Base-by-base conservation (phyloP, 2,888 invertebrate species). In the Pseudococcus viburni region DNA sequence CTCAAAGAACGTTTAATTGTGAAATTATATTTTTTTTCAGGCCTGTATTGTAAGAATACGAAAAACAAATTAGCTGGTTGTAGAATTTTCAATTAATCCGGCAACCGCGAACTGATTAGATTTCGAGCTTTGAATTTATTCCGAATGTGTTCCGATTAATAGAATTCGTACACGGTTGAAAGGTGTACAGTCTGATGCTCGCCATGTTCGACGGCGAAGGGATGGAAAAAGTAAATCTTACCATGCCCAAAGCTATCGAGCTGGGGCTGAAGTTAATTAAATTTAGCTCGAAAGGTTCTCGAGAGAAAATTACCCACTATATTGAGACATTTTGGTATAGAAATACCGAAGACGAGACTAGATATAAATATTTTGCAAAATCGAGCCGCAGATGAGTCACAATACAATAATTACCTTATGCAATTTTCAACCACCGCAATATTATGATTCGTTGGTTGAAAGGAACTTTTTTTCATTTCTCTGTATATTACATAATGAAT, bases 381-480 rank as follows among this genome's bases (percentile, higher is more conserved):
- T 33, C 26, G 26, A 33, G 26, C 26, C 26, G 26, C 26, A 33
- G 26, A 17, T 51, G 15, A 12, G 51, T 51, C 51, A 51, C 51
- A 17, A 51, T 51, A 17, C 15, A 15, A 51, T 51, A 51, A 51
- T 51, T 51, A 51, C 51, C 46, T 51, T 51, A 51, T 51, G 51
- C 51, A 64, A 64, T 64, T 64, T 64, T 22, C 19, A 22, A 64
- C 22, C 19, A 22, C 12, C 22, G 64, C 64, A 22, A 64, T 22
- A 19, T 19, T 22, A 7, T 59, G n/a, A 59, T 59, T 64, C 22
- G 64, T 51, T 4, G 26, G 51, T 0, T 51, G 15, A 17, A 22
- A 64, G 19, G 64, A 64, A 64, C 64, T 64, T 64, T 64, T 64
- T 64, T 64, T 51, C 46, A 15, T 4, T 19, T 64, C 64, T 64